Conservation (phyloP, 2,888 invertebrate species). For the Pherbina coryleti region DNA sequence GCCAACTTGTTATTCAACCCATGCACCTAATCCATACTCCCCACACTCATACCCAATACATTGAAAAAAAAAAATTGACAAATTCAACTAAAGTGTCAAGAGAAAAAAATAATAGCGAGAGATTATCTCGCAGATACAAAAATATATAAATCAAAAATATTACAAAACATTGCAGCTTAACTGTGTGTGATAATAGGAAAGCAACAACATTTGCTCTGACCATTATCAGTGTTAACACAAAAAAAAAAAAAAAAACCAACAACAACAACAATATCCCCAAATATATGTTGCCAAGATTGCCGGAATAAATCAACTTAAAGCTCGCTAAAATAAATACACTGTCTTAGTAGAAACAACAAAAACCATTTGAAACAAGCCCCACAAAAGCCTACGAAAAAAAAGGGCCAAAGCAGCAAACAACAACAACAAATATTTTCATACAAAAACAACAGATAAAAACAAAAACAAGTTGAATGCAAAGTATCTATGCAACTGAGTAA, state of each 20-base stretch:
- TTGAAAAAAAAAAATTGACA: background rate
- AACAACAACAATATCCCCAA: background rate
- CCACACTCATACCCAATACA: no score
- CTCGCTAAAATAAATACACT: constrained; percentile 12
- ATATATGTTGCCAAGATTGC: constrained; percentile 5
- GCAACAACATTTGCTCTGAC: background rate
- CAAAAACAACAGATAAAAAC: background rate
- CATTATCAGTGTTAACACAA: background rate
- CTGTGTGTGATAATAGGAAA: background rate
- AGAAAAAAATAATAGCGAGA: background rate
- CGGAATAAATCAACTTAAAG: constrained; percentile 15
- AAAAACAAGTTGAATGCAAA: background rate
- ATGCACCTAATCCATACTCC: no score
- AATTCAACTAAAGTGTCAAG: background rate
- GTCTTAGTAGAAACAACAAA: constrained; percentile 1
- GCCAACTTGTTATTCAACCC: no score
- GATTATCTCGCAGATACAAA: background rate
- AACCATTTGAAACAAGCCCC: background rate
- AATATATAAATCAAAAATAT: background rate
- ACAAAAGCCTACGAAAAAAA: background rate
- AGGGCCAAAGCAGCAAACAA: background rate
- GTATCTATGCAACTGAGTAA: background rate
- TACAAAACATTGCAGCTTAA: no score
- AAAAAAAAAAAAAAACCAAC: background rate
- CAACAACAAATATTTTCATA: background rate